These are phyloP conservation scores for Leucozona laternaria DNA, from an alignment of 2,888 invertebrate species.

Conservation along the genomic window DNA sequence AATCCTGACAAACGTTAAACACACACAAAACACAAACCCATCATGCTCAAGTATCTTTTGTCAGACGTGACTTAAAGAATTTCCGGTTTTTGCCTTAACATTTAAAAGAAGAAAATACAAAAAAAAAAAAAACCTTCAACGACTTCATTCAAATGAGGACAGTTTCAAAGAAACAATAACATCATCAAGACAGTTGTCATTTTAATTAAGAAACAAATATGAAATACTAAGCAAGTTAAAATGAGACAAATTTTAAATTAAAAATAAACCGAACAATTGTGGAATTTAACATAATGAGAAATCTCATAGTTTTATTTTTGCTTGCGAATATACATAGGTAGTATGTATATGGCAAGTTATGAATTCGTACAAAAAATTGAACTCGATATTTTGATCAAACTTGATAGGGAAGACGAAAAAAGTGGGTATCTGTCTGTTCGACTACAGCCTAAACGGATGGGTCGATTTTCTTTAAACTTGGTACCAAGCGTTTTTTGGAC, in stretches of 20 bases:
- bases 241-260: not conserved
- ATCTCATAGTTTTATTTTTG: too few relatives aligned
- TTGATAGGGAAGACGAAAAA: too few relatives aligned
- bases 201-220: not conserved
- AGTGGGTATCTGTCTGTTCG: too few relatives aligned
- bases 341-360: too few relatives aligned
- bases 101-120: not conserved
- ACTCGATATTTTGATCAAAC: too few relatives aligned
- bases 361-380: too few relatives aligned
- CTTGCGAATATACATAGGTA: too few relatives aligned
- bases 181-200: not conserved
- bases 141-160: slow-evolving; percentile 46
- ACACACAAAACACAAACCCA: not conserved
- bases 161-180: not conserved
- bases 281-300: too few relatives aligned
- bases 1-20: not conserved
- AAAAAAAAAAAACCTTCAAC: slow-evolving; percentile 10
- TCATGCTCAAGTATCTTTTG: slow-evolving; percentile 58
- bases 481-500: too few relatives aligned
- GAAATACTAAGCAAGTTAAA: not conserved
- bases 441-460: too few relatives aligned
- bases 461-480: too few relatives aligned
- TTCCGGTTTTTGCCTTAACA: slow-evolving; percentile 56
- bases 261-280: too few relatives aligned
- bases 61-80: slow-evolving; percentile 42